Evolutionary conservation across 1,140 invertebrate species (phyloP).

Genomic region (Tenebrio molitor): DNA sequence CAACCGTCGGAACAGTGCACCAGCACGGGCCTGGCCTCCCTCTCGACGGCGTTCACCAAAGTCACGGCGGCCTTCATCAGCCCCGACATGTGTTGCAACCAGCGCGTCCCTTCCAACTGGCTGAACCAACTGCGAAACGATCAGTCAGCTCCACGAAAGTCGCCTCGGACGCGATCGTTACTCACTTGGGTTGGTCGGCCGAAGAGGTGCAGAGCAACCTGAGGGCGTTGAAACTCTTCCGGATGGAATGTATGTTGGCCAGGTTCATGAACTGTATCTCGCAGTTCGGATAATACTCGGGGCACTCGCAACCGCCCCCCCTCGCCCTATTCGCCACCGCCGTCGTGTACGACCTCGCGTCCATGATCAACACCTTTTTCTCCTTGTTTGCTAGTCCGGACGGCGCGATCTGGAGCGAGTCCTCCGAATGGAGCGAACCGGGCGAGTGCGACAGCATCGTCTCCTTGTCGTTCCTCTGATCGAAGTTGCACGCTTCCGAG

Average conservation of each 20-base stretch:
- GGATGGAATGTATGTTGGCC: slow-evolving; percentile 95
- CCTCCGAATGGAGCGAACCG: slow-evolving; percentile 60
- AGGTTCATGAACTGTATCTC: slow-evolving; percentile 98
- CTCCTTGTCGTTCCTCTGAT: slow-evolving; percentile 69
- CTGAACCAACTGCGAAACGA: slow-evolving; percentile 88
- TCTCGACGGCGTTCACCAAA: slow-evolving; percentile 84
- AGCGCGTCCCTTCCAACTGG: slow-evolving; percentile 87
- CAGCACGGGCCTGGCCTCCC: slow-evolving; percentile 89
- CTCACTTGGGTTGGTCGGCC: slow-evolving; percentile 83
- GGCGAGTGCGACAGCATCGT: slow-evolving; percentile 60
- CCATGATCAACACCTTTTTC: slow-evolving; percentile 85
- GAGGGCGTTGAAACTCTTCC: slow-evolving; percentile 87
- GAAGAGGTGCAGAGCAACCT: slow-evolving; percentile 81
- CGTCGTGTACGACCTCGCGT: slow-evolving; percentile 94
- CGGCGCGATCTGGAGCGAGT: slow-evolving; percentile 60
- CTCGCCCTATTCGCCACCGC: slow-evolving; percentile 95
- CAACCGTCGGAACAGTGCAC: slow-evolving; percentile 98
- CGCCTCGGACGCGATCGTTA: slow-evolving; percentile 39
- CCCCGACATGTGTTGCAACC: slow-evolving; percentile 91
- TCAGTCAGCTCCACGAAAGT: too few species aligned
- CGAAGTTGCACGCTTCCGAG: slow-evolving; percentile 84
- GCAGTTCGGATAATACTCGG: slow-evolving; percentile 93
- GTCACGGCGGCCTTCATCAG: slow-evolving; percentile 84
- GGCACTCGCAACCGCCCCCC: slow-evolving; percentile 95
- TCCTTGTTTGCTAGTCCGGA: slow-evolving; percentile 53